A percentile compares a stretch with the other conserved stretches of the same genome.
These are phyloP conservation scores for Maconellicoccus hirsutus DNA, from an alignment of 1,140 invertebrate genomes.

Conservation along the genomic window DNA sequence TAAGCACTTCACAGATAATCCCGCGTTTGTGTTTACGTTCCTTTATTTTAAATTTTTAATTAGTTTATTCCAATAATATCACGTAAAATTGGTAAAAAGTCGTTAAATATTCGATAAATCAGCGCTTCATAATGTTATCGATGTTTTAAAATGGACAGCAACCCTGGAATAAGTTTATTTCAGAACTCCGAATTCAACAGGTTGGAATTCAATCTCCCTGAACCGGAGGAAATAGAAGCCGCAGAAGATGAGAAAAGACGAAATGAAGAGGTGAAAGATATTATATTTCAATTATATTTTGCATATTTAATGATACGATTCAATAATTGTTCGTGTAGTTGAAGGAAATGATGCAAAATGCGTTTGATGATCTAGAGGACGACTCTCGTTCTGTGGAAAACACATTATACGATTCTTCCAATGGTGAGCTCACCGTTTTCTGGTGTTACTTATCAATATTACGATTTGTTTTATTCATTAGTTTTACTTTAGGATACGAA, in stretches of 20 bases:
- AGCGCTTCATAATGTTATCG: no score
- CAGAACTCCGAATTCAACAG: not conserved
- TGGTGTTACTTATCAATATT: no score
- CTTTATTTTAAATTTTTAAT: no score
- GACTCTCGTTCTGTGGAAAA: not conserved
- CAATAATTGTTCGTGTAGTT: not conserved
- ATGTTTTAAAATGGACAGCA: not conserved
- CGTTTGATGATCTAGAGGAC: constrained; percentile 1
- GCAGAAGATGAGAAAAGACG: not conserved
- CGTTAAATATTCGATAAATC: no score
- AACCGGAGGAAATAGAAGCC: constrained; percentile 2
- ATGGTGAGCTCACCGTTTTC: not conserved
- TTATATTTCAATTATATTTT: not conserved
- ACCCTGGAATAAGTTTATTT: not conserved
- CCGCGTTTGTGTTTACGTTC: no score
- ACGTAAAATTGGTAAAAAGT: no score
- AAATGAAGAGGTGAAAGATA: not conserved
- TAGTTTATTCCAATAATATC: no score
- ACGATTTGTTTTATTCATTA: not conserved
- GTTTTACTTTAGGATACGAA: not conserved
- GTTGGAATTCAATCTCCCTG: not conserved
- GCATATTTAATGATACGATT: not conserved
- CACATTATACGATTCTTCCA: not conserved
- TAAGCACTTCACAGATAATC: no score
- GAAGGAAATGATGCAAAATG: constrained; percentile 1